Evolutionary conservation across 2,797 vertebrate species (phyloP), one percentile per base, ranked within the genome.

Genomic region (Siniperca scherzeri): DNA sequence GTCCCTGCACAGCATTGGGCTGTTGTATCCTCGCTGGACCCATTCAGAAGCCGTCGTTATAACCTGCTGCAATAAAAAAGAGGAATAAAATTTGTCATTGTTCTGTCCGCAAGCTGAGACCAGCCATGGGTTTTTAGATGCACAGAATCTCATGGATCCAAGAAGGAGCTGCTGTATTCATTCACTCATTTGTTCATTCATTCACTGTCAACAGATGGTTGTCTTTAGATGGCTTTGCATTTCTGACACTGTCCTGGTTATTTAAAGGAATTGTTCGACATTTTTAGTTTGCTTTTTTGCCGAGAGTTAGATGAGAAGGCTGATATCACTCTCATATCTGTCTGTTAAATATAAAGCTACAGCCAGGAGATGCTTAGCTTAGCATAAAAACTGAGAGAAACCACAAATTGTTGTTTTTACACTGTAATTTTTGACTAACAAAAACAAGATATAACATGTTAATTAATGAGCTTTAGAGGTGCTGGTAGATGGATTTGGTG

Each of bases 51-150:
- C 62, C 22, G 11, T 60, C 7, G 8, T 74, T 74, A 57, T 74
- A 85, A 86, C 83, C 64, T 48, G 73, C 55, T 30, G 72, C 72
- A 80, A 60, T 83, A 72, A 79, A 82, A 80, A 59, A 36, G 70
- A 13, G 16, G 44, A 86, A 74, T 72, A 67, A 87, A 87, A 78
- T 55, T 67, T 36, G 27, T 59, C 59, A 46, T 50, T 70, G 71
- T 27, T 76, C 13, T 14, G 40, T 71, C 76, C 1, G 12, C 50
- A 33, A 68, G 36, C 61, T 69, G 60, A 74, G 74, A 78, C 22
- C n/a, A 13, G 56, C 70, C 7, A 4, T 40, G 27, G 22, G 7
- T 0, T 21, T 52, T 62, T 40, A 71, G 46, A 70, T 42, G 9
- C 66, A 27, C 30, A 67, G 33, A 70, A 77, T 46, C 53, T 74